Evolutionary conservation across 2,113 vertebrate species (phyloP), one percentile per base, ranked within the genome.

Genomic region (Butorides virescens): DNA sequence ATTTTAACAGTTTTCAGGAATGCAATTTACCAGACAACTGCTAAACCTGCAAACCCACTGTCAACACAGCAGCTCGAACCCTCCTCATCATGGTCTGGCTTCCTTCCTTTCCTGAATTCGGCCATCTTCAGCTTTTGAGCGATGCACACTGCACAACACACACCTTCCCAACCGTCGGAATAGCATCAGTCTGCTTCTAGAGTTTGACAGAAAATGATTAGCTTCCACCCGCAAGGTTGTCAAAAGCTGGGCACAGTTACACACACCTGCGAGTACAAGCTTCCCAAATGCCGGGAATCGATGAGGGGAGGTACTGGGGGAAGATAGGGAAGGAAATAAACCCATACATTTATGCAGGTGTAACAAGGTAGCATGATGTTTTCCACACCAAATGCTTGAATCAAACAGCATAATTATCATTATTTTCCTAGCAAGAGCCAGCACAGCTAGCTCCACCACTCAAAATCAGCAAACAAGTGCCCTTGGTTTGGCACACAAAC

Each of bases 381-480:
- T 94, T 92, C 61, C 73, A 68, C 80, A 75, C 23, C 39, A 88
- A 92, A 91, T 49, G 19, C 20, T 75, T 84, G 50, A 86, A 53
- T 89, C 52, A 84, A 75, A 91, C 25, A 49, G 79, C 34, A 10
- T 59, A 67, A 90, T 58, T 71, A 76, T 39, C 5, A 30, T 47
- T 39, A 67, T 56, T 91, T 76, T 58, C 73, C 71, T 56, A 75
- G 30, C 8, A 14, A 75, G 20, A 88, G 85, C 49, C n/a, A 86
- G 74, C 49, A 74, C 53, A 55, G 72, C 91, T 61, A 86, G 68
- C 81, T 89, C 56, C 14, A 89, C 56, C 29, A 53, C 76, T 81
- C 68, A 86, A 16, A 66, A 86, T 52, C 61, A 78, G 71, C 63
- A 65, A 86, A 83, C 13, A 62, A 53, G 49, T 53, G 36, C 36